Conservation (phyloP, 2,113 vertebrate genomes). For the Ageneiosus marmoratus region DNA sequence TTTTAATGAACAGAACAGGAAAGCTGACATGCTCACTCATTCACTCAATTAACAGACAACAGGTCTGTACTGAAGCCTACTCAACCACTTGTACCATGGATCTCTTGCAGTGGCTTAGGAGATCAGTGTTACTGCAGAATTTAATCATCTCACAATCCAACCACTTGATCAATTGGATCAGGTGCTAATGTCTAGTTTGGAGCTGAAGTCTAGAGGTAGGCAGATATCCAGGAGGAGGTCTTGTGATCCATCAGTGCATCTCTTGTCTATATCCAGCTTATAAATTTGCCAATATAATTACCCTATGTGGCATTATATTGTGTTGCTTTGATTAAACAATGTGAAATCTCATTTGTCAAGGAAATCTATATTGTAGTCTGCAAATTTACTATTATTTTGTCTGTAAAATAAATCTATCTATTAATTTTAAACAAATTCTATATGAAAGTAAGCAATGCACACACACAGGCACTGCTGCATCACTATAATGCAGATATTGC, state of each 20-base stretch:
- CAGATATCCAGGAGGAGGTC: background rate
- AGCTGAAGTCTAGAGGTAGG: constrained; percentile 20
- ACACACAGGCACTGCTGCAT: constrained; percentile 50
- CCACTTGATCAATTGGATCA: background rate
- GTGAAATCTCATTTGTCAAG: background rate
- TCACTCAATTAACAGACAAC: background rate
- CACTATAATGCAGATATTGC: constrained; percentile 58
- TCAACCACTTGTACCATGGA: background rate
- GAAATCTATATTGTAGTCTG: background rate
- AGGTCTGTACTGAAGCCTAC: constrained; percentile 1
- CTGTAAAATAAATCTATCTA: background rate
- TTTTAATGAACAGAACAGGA: background rate
- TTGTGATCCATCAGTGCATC: background rate
- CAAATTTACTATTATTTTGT: no score
- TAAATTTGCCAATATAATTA: background rate
- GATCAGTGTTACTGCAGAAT: constrained; percentile 17
- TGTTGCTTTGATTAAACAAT: background rate
- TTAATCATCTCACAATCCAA: background rate
- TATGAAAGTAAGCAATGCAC: constrained; percentile 32
- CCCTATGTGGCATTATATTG: background rate
- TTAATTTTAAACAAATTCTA: background rate
- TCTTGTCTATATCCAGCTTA: background rate
- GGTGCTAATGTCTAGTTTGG: background rate
- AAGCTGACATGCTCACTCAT: background rate
- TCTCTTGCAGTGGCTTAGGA: constrained; percentile 5